These are phyloP conservation scores for Pangasius djambal DNA, from an alignment of 2,797 vertebrate species.

Conservation along the genomic window DNA sequence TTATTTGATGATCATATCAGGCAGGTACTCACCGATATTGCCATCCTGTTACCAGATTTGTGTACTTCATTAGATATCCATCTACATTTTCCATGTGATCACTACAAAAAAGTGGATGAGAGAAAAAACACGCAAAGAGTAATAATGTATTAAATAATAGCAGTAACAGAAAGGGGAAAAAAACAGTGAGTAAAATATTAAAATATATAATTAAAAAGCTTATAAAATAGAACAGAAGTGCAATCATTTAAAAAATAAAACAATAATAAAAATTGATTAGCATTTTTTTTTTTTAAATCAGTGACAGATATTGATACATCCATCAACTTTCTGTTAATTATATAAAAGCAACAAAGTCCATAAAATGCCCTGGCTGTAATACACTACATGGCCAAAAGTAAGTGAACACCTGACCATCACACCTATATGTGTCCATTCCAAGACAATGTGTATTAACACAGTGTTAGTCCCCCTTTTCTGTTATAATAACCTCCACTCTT, in stretches of 20 bases:
- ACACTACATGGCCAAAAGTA: neutral
- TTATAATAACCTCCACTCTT: neutral
- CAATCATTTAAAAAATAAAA: neutral
- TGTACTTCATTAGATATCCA: slow-evolving; percentile 98
- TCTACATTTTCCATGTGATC: slow-evolving; percentile 98
- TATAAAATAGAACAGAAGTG: neutral
- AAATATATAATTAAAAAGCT: neutral
- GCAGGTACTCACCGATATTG: slow-evolving; percentile 87
- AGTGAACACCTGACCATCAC: neutral
- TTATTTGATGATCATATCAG: neutral
- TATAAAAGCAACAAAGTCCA: neutral
- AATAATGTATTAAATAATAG: neutral
- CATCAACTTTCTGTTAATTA: neutral
- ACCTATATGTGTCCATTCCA: neutral
- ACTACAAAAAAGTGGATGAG: slow-evolving; percentile 65
- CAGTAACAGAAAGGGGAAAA: neutral
- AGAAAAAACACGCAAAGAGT: neutral
- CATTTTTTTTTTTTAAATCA: neutral
- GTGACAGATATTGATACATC: neutral
- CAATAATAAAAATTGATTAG: neutral
- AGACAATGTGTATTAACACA: neutral
- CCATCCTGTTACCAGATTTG: slow-evolving; percentile 99
- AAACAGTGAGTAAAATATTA: neutral
- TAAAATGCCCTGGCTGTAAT: neutral
- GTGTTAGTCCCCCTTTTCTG: neutral